These are phyloP conservation scores for Toxotes lorentzi DNA, from an alignment of 2,797 vertebrate genomes.

Conservation along the genomic window DNA sequence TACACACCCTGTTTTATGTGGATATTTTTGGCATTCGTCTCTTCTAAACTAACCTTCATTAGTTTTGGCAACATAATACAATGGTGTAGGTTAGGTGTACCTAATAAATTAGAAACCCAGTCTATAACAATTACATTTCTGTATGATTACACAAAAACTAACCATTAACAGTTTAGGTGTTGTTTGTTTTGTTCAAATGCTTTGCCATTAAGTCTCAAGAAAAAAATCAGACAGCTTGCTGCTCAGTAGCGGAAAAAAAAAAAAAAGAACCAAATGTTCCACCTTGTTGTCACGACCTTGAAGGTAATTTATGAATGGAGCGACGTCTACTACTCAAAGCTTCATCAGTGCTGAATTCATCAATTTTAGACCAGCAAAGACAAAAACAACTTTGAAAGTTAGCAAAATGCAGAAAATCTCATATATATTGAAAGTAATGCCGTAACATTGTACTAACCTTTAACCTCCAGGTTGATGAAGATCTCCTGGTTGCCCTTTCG, in stretches of 20 bases:
- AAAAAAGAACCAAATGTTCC: conserved; percentile 42
- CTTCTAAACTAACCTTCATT: too few species aligned
- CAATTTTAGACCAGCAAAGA: background rate
- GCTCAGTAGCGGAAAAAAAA: conserved; percentile 29
- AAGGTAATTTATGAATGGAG: conserved; percentile 44
- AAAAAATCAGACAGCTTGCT: conserved; percentile 5
- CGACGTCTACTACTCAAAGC: background rate
- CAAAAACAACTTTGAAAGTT: background rate
- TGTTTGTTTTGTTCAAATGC: conserved; percentile 8
- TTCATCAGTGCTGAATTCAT: background rate
- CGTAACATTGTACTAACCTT: conserved; percentile 79
- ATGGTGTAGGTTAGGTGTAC: background rate
- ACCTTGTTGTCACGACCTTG: conserved; percentile 40
- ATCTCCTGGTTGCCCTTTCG: conserved; percentile 69
- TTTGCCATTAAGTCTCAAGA: conserved; percentile 20
- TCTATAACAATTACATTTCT: background rate
- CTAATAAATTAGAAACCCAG: background rate
- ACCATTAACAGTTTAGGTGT: background rate
- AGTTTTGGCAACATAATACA: background rate
- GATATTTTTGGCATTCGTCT: conserved; percentile 12
- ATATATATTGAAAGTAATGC: background rate
- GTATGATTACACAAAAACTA: background rate
- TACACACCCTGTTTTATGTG: background rate
- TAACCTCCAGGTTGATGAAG: conserved; percentile 81
- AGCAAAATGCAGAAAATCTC: background rate